Conservation (phyloP, 2,113 vertebrate species). For the Meleagris gallopavo region DNA sequence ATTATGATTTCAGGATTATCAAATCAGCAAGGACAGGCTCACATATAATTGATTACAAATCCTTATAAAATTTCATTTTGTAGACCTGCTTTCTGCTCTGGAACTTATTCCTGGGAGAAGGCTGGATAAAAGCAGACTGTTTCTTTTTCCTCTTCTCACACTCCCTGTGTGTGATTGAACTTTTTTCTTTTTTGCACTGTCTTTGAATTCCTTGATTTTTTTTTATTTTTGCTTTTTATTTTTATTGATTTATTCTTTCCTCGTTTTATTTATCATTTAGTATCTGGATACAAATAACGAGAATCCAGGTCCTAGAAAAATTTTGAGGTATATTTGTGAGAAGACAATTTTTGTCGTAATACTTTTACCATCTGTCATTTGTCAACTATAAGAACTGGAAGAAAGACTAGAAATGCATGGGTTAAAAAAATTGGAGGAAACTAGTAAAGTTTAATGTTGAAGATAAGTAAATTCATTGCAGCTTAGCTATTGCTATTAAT, state of each 20-base stretch:
- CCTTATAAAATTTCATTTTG: not conserved
- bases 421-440: not conserved
- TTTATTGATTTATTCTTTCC: not conserved
- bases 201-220: not conserved
- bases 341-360: not conserved
- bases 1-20: not conserved
- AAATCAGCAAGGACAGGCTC: not conserved
- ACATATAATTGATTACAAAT: not conserved
- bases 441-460: not conserved
- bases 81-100: not conserved
- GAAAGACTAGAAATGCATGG: not conserved
- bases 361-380: not conserved
- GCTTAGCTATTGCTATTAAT: not conserved
- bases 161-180: not conserved
- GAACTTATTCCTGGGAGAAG: not conserved
- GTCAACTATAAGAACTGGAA: no score
- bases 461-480: not conserved
- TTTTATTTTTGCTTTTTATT: not conserved
- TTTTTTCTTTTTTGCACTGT: not conserved
- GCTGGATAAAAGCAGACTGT: rapidly evolving
- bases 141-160: not conserved
- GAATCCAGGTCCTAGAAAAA: not conserved
- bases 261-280: not conserved
- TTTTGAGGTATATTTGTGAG: not conserved
- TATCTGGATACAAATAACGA: not conserved